Base-by-base conservation (phyloP, 2,797 vertebrate genomes). In the Danio albolineatus region DNA sequence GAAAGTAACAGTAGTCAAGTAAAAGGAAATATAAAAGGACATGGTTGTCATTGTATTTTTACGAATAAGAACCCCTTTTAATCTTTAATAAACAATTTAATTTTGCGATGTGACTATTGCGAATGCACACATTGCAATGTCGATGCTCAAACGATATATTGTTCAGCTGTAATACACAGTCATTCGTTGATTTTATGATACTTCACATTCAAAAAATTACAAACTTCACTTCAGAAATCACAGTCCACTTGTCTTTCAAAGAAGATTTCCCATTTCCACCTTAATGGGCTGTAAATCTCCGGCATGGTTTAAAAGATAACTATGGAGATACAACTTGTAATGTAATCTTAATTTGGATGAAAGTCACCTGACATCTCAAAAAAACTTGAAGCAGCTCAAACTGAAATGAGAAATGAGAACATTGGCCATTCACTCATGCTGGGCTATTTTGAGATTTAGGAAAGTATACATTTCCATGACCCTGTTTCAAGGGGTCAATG, bases 391-490 rank as follows among this genome's bases (percentile, higher is more conserved):
- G 5, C 1, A 16, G 19, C 41, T 73, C 70, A n/a, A n/a, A n/a
- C n/a, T n/a, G n/a, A n/a, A n/a, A n/a, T n/a, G n/a, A n/a, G n/a
- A n/a, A n/a, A n/a, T n/a, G 53, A 59, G 39, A 56, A 56, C 19
- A 57, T 10, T 7, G 0, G 0, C 7, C 28, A 28, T 28, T 28
- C 28, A 28, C 28, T 28, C 28, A 28, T 28, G 28, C 28, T 28
- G 28, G 3, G 28, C 28, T 28, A 28, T 28, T 28, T 28, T 28
- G 28, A 28, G 28, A 28, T 28, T 28, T 28, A 54, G 67, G 41
- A 73, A 79, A 38, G 60, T 65, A 73, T 73, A 39, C 70, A 73
- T 79, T 79, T 73, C 61, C 39, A 21, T 48, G 73, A 76, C 38
- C 60, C 10, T 38, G 16, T 54, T 54, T 76, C 48, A 19, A 65